phyloP scores from a whole-genome alignment of 2,797 vertebrate species.

The Moxostoma hubbsi region DNA sequence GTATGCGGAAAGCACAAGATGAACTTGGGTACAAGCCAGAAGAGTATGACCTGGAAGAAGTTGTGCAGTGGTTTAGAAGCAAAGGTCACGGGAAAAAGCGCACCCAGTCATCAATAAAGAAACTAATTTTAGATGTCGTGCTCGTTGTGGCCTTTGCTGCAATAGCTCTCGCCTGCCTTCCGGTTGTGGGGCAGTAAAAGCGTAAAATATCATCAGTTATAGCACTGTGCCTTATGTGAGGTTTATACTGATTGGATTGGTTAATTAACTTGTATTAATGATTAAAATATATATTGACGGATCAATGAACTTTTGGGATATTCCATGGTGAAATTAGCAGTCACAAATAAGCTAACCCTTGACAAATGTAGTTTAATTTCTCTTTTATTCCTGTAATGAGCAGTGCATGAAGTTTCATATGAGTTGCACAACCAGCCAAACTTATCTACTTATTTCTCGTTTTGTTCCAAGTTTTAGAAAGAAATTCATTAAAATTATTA shows the following conservation, averaged over 20 bases:
- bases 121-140: constrained; percentile 69
- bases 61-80: constrained; percentile 88
- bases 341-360: too few species aligned
- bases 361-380: too few species aligned
- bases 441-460: too few species aligned
- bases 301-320: background rate
- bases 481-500: too few species aligned
- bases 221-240: constrained; percentile 16
- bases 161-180: constrained; percentile 79
- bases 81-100: constrained; percentile 79
- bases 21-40: constrained; percentile 87
- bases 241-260: background rate
- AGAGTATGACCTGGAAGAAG: constrained; percentile 82
- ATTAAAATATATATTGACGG: background rate
- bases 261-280: too few species aligned
- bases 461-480: too few species aligned
- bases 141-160: constrained; percentile 72
- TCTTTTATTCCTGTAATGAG: too few species aligned
- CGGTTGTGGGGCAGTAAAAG: constrained; percentile 61
- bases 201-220: background rate
- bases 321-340: too few species aligned
- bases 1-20: constrained; percentile 84
- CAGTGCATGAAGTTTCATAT: too few species aligned
- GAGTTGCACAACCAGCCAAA: too few species aligned
- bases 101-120: constrained; percentile 38